These are phyloP conservation scores for Agonopterix subpropinquella DNA, from an alignment of 2,888 invertebrate genomes.

Conservation along the genomic window DNA sequence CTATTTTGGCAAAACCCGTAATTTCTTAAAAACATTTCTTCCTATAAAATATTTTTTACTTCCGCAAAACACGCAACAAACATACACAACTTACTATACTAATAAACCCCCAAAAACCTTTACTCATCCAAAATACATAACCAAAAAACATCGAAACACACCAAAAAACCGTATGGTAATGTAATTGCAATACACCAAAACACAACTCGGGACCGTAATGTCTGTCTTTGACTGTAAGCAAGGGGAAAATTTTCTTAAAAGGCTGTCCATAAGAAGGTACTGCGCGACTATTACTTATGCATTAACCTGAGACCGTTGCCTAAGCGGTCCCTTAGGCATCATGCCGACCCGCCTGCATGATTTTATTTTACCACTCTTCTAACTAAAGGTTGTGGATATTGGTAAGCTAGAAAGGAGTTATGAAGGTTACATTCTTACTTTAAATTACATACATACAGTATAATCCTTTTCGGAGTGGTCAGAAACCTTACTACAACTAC, in stretches of 20 bases:
- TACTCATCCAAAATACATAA: background rate
- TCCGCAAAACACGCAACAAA: background rate
- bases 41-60: no score
- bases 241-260: slow-evolving; percentile 46
- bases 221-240: slow-evolving; percentile 14
- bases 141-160: background rate
- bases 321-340: slow-evolving; percentile 62
- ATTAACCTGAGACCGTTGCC: slow-evolving; percentile 61
- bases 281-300: slow-evolving; percentile 73
- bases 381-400: slow-evolving; percentile 6
- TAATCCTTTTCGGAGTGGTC: no score
- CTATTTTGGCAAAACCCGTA: no score
- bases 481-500: no score
- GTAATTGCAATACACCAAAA: slow-evolving; percentile 11
- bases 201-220: slow-evolving; percentile 1
- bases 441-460: no score
- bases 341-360: slow-evolving; percentile 32
- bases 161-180: slow-evolving; percentile 8
- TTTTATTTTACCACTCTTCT: slow-evolving; percentile 11
- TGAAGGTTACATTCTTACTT: no score
- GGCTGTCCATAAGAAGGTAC: slow-evolving; percentile 35
- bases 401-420: background rate
- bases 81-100: background rate
- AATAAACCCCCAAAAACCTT: background rate
- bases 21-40: no score